Base-by-base conservation (phyloP, 2,113 vertebrate species). In the Prietella phreatophila region DNA sequence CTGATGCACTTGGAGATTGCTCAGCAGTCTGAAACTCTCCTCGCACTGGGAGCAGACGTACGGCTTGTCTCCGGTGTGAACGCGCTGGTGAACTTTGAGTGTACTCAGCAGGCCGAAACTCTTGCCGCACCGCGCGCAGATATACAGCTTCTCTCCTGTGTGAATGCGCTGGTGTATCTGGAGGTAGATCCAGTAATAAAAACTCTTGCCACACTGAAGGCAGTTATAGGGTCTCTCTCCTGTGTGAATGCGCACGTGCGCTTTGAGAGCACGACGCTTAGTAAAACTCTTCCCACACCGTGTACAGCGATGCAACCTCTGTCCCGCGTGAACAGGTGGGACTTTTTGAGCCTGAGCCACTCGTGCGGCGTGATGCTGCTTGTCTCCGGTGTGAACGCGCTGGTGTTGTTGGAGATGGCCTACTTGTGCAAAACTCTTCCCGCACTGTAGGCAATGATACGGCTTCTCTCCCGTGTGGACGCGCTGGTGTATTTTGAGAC, bases 91-190 rank as follows among this genome's bases (percentile, higher is more conserved):
- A 0, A 82, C 30, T 36, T 39, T 5, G 1, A 83, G 60, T 67
- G 14, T 65, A 5, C 60, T 65, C 22, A 65, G 13, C n/a, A 83
- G 82, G 30, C 82, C 14, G 2, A 83, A 83, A 30, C 36, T 50
- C 82, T 65, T 83, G 6, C 82, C 60, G 10, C 82, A 83, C 13
- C 30, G 82, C 4, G 82, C 20, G 61, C 82, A 83, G 5, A 65
- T 9, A 9, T 60, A 11, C 9, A 1, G 33, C 15, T 80, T 80
- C n/a, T 82, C 56, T 39, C 80, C 80, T 6, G 53, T 33, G n/a
- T 81, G 79, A 58, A 81, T 20, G 27, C 78, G 78, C 50, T 80
- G 78, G 61, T 82, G 81, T 10, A 82, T 82, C 27, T 82, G 81
- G 30, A 82, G 81, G 39, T 61, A 42, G 1, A 13, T 82, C 30